phyloP scores from a whole-genome alignment of 2,888 invertebrate genomes.

The Podotricha telesiphe region DNA sequence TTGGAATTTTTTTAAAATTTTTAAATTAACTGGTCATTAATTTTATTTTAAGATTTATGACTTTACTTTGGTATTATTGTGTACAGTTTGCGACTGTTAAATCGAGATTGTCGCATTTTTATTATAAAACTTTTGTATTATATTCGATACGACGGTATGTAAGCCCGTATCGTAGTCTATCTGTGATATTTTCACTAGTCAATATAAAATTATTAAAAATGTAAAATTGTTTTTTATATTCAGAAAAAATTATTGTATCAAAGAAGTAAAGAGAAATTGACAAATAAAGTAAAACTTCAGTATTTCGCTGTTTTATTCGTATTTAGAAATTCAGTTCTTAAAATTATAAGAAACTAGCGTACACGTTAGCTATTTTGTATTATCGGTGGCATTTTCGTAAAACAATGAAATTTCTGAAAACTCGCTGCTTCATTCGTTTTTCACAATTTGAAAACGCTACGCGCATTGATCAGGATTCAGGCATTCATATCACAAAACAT shows the following conservation, averaged over 20 bases:
- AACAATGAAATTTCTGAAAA: too few species aligned
- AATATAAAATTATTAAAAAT: constrained; percentile 65
- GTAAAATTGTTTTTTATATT: constrained; percentile 65
- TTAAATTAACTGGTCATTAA: constrained; percentile 71
- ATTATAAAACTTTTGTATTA: constrained; percentile 46
- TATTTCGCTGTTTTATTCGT: constrained; percentile 52
- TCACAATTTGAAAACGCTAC: neutral
- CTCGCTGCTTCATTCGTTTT: too few species aligned
- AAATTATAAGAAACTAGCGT: too few species aligned
- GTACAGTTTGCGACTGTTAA: constrained; percentile 67
- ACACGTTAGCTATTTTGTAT: too few species aligned
- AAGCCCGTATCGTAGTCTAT: constrained; percentile 57
- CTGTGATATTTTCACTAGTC: constrained; percentile 71
- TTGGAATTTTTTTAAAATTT: constrained; percentile 66
- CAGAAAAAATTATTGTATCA: constrained; percentile 76
- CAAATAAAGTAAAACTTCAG: constrained; percentile 71
- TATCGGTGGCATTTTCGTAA: too few species aligned
- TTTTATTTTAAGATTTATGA: constrained; percentile 34
- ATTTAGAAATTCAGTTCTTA: too few species aligned
- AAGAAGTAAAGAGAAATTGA: constrained; percentile 69
- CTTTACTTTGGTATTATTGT: constrained; percentile 75
- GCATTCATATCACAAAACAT: constrained; percentile 42
- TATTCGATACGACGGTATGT: constrained; percentile 46
- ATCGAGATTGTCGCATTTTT: constrained; percentile 72
- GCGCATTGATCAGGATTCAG: constrained; percentile 9